A percentile compares a stretch with the other conserved stretches of the same genome.
Conservation (phyloP, 2,888 invertebrate genomes). For the Kuschelorhynchus macadamiae region DNA sequence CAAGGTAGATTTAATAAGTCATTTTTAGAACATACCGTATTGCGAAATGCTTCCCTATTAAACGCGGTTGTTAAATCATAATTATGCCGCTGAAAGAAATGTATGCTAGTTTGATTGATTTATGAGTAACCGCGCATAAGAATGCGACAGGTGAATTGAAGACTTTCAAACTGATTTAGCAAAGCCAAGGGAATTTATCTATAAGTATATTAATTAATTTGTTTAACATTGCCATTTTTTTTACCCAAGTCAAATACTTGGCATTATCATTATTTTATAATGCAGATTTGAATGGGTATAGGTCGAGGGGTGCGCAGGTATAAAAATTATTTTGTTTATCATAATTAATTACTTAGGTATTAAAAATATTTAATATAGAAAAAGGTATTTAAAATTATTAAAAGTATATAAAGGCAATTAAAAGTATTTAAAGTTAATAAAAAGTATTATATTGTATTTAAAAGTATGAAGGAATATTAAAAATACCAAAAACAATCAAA, state of each 20-base stretch:
- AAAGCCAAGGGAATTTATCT: neutral
- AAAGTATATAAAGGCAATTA: no score
- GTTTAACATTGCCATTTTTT: neutral
- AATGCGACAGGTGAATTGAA: neutral
- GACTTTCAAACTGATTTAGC: neutral
- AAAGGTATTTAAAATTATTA: no score
- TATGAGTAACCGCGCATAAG: slow-evolving; percentile 9
- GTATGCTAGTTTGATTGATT: slow-evolving; percentile 27
- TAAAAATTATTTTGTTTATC: neutral
- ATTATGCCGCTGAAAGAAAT: slow-evolving; percentile 26
- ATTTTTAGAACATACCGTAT: slow-evolving; percentile 29
- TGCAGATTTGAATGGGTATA: no score
- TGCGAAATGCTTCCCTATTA: slow-evolving; percentile 27
- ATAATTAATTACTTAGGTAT: no score
- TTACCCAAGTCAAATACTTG: no score
- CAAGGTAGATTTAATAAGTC: slow-evolving; percentile 44
- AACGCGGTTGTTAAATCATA: slow-evolving; percentile 24
- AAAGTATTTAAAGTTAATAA: no score
- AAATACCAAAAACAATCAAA: no score
- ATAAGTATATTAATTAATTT: neutral
- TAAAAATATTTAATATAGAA: neutral
- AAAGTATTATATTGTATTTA: no score
- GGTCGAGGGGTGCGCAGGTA: no score
- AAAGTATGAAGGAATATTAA: no score
- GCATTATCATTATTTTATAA: no score